These are phyloP conservation scores for Siphamia tubifer DNA, from an alignment of 2,113 vertebrate genomes.

Conservation along the genomic window DNA sequence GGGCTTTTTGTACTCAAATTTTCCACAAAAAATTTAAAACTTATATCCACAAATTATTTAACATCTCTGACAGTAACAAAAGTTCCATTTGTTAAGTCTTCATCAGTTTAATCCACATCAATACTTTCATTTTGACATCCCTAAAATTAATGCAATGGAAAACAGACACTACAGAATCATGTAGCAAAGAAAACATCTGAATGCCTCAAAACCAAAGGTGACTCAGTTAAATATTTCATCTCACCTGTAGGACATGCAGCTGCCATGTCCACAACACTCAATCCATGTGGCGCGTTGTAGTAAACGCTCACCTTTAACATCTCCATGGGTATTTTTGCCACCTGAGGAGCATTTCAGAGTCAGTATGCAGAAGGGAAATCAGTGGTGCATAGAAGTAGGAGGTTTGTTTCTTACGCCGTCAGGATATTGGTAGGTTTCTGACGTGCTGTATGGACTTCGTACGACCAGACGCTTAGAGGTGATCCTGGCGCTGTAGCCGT, in stretches of 20 bases:
- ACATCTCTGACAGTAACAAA: too few species aligned
- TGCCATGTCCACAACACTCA: conserved; percentile 52
- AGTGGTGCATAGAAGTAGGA: rapidly evolving
- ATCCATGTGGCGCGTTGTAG: conserved; percentile 67
- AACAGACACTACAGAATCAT: too few species aligned
- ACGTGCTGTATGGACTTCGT: conserved; percentile 66
- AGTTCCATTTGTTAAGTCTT: too few species aligned
- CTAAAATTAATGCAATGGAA: too few species aligned
- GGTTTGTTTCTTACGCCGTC: conserved; percentile 64
- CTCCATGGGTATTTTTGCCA: conserved; percentile 78
- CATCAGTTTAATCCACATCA: too few species aligned
- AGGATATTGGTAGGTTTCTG: conserved; percentile 65
- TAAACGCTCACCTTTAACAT: conserved; percentile 77
- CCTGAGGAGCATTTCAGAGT: conserved; percentile 41
- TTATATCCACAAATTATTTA: too few species aligned
- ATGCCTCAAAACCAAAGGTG: too few species aligned
- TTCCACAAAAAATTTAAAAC: too few species aligned
- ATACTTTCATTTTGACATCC: too few species aligned
- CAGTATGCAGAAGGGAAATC: not conserved
- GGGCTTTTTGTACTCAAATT: too few species aligned
- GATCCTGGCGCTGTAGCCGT: conserved; percentile 62
- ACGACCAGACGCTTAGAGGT: conserved; percentile 65
- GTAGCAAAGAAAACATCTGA: too few species aligned
- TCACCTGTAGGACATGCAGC: conserved; percentile 76
- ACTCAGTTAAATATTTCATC: too few species aligned